These are phyloP conservation scores for Brachionus angularis DNA, from an alignment of 1,140 invertebrate genomes.

Conservation along the genomic window DNA sequence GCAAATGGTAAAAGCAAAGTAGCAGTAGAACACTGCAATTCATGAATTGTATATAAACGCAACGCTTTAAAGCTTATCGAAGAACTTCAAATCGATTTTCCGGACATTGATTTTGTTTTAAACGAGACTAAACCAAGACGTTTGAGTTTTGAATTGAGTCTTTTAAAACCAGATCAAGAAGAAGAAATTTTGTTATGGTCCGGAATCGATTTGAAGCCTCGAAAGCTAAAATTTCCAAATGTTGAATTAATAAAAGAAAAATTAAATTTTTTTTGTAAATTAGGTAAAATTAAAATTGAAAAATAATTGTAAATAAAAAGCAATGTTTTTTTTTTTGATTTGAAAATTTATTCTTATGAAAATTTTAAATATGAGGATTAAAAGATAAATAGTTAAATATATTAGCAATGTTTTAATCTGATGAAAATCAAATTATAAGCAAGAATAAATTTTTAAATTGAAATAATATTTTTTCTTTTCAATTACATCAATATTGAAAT, in stretches of 20 bases:
- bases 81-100: constrained; percentile 31
- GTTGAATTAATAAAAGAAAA: not conserved
- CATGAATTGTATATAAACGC: constrained; percentile 18
- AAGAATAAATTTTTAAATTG: too few species aligned
- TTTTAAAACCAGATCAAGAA: not conserved
- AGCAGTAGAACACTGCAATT: constrained; percentile 15
- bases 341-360: too few species aligned
- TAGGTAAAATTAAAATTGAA: constrained; percentile 23
- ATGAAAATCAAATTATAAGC: too few species aligned
- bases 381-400: too few species aligned
- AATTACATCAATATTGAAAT: too few species aligned
- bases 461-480: too few species aligned
- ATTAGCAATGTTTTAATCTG: too few species aligned
- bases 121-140: constrained; percentile 15
- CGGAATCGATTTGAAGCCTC: constrained; percentile 25
- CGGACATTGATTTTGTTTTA: constrained; percentile 3
- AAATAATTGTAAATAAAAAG: constrained; percentile 24
- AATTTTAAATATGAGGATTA: too few species aligned
- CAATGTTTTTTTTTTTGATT: not conserved
- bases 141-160: constrained; percentile 3
- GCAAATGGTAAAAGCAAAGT: constrained; percentile 15
- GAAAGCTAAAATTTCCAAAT: constrained; percentile 2
- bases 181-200: constrained; percentile 6
- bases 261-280: too few species aligned
- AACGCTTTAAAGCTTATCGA: not conserved